A percentile compares a stretch with the other conserved stretches of the same genome.
These are phyloP conservation scores for Bucorvus abyssinicus DNA, from an alignment of 2,797 vertebrate genomes.

Conservation along the genomic window DNA sequence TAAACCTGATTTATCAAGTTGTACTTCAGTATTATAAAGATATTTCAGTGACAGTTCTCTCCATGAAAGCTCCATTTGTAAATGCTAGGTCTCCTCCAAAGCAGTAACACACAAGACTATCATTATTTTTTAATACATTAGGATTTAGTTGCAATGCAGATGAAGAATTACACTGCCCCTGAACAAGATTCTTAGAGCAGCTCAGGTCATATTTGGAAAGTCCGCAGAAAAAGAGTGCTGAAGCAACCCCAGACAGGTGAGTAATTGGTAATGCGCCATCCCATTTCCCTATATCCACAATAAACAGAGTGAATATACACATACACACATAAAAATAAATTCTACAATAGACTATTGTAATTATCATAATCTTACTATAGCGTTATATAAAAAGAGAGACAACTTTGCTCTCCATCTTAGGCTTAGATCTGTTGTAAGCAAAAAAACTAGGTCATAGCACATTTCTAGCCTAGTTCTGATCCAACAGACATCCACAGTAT, in stretches of 20 bases:
- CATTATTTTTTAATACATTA: neutral
- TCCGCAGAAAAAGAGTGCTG: neutral
- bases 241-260: neutral
- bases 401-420: neutral
- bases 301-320: neutral
- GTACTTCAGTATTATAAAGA: neutral
- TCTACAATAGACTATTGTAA: neutral
- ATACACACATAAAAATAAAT: neutral
- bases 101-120: neutral
- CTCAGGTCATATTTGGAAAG: neutral
- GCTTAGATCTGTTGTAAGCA: neutral
- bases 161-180: neutral
- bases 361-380: no score
- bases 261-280: neutral
- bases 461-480: neutral
- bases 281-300: neutral
- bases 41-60: neutral
- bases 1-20: constrained; percentile 21
- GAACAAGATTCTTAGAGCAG: neutral
- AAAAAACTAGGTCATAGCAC: neutral
- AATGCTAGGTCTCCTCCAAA: neutral
- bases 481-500: neutral
- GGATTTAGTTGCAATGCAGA: neutral
- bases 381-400: neutral
- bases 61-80: neutral